Base-by-base conservation (phyloP, 2,888 invertebrate genomes). In the Zygothrica quintamaculata region DNA sequence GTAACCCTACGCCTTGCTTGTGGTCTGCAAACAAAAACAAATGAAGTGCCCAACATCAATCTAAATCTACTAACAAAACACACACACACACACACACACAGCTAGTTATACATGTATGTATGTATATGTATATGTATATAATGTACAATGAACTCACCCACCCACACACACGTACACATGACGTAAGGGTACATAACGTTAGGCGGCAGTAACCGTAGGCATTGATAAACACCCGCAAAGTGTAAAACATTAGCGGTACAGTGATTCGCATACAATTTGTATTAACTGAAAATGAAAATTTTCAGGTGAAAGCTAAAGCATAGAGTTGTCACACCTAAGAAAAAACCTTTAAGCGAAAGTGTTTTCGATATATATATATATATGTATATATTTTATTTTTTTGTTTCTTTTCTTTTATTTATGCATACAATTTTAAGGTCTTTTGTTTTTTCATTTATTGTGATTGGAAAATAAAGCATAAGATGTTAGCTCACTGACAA, bases 181-280 rank as follows among this genome's bases (percentile, higher is more conserved):
- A 62, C 74, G 74, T 71, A 62, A 74, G 74, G 61, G 55, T 36
- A 55, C 40, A 15, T 42, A 33, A 48, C 70, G 65, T 61, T 66
- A 70, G 75, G 55, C 75, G 50, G 75, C 62, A 74, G 61, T 74
- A 79, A 61, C 60, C 61, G 65, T 79, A 73, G 73, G 86, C 86
- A 80, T 62, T 84, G 84, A 80, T 86, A 84, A 86, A 82, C 80
- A 79, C 65, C 65, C 46, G 77, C 76, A 61, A 79, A 79, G 76
- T 84, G 84, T 86, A 84, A 86, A 86, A 52, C 68, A 68, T 70
- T 80, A 73, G 50, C 42, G 37, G 73, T 74, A 80, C 79, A 70
- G 87, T 80, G 79, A 79, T 31, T 6, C 51, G 22, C 9, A 16
- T 1, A n/a, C 6, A 29, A 74, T 62, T 68, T 46, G 34, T 34